Base-by-base conservation (phyloP, 2,888 invertebrate genomes). In the Pheosia gnoma region DNA sequence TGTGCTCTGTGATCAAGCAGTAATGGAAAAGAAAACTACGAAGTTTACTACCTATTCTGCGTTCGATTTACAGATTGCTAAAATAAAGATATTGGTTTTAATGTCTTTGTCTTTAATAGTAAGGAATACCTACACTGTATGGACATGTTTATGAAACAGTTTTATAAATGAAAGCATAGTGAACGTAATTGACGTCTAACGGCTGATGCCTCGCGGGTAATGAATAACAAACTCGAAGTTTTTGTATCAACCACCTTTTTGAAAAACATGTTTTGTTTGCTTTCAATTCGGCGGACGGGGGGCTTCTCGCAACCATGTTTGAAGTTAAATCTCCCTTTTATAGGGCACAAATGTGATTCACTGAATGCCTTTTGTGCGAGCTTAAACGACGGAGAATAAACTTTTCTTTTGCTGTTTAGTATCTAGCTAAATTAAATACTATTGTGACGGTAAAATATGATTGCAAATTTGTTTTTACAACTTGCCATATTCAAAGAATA, bases 291-390 rank as follows among this genome's bases (percentile, higher is more conserved):
- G 66, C 72, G 71, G 74, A 72, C 74, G 81, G 85, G 2, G 87
- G 87, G 87, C 80, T 83, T 83, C 78, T 80, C 66, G 79, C 80
- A 87, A 87, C 87, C 82, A 87, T 85, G 89, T 91, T 91, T 89
- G 88, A 90, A 91, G 91, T 88, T 89, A 91, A 91, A 90, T 91
- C 91, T 90, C 90, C 90, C 91, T 90, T 86, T 88, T 87, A 88
- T 89, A 90, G 81, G 88, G 78, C 86, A 80, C 80, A 86, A 89
- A 87, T 88, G 89, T 90, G 91, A 91, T 91, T 91, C 90, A 81
- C 75, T 81, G 84, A 81, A 79, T 82, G 85, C 86, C 88, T 86
- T 89, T 89, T 88, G 80, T 80, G 80, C 75, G 77, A 82, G 86
- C 85, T 88, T 86, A 85, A 77, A 71, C 75, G 75, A 70, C 66